These are phyloP conservation scores for Andrena trimmerana DNA, from an alignment of 2,888 invertebrate species.

Conservation along the genomic window DNA sequence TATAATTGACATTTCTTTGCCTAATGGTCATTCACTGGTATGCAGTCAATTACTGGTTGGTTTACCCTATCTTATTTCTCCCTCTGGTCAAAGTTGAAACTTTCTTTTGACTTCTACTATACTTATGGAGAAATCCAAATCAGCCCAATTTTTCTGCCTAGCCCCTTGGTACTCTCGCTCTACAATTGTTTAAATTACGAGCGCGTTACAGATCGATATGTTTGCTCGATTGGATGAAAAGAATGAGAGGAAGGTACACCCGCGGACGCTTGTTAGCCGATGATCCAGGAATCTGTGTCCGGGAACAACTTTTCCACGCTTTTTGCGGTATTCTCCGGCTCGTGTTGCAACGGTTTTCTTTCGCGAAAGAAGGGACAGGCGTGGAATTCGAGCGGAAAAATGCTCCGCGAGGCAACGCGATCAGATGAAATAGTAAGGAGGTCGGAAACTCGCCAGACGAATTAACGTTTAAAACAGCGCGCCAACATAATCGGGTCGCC, in stretches of 20 bases:
- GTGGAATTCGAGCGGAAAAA: conserved; percentile 48
- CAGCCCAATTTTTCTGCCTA: too few species aligned
- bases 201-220: neutral
- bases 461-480: conserved; percentile 60
- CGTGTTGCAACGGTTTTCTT: conserved; percentile 41
- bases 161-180: neutral
- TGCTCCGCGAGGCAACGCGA: conserved; percentile 19
- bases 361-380: conserved; percentile 12
- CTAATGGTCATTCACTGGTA: too few species aligned
- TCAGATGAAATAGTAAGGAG: conserved; percentile 35
- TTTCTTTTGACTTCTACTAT: too few species aligned
- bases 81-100: too few species aligned
- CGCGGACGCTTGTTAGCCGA: conserved; percentile 20
- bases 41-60: too few species aligned
- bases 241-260: conserved; percentile 3
- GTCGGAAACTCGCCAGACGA: conserved; percentile 59
- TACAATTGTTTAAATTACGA: neutral
- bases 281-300: conserved; percentile 49
- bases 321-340: conserved; percentile 23
- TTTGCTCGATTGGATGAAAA: neutral
- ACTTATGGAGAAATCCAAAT: too few species aligned
- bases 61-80: too few species aligned
- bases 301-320: conserved; percentile 44
- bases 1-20: too few species aligned
- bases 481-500: conserved; percentile 77